Base-by-base conservation (phyloP, 1,140 invertebrate genomes). In the Drosophila pruinosa region DNA sequence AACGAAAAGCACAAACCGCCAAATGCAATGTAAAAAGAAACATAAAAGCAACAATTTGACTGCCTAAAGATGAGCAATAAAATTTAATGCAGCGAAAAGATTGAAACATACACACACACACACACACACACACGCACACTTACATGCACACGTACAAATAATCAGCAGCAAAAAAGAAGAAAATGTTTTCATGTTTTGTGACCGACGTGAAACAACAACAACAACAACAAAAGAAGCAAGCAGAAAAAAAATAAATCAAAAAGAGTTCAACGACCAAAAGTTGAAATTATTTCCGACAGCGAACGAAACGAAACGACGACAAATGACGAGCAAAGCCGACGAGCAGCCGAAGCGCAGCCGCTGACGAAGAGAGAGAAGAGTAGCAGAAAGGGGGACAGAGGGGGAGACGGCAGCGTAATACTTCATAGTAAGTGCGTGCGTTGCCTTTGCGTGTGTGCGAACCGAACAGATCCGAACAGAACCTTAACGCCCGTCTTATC, bases 261-360 rank as follows among this genome's bases (percentile, higher is more conserved):
- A 88, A 70, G 80, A 83, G 81, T 86, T 86, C 81, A 86, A 86
- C 78, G 81, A 86, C 81, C 81, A 86, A 86, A 88, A 88, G 82
- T 72, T 78, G 43, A 83, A 83, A 79, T 79, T 71, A 72, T 83
- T 76, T 85, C 76, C 80, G 80, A 79, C 80, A 48, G 47, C 48
- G 64, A 65, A 65, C 69, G 62, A 67, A n/a, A 26, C 17, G 28
- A 50, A 24, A 19, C 61, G 19, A 43, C 61, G 12, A 43, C 34
- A 41, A 24, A 28, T 10, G 26, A 52, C 41, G 56, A 48, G 21
- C 31, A 52, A 38, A 56, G 72, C 48, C 72, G 41, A 50, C 22
- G 10, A 41, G 56, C 45, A 56, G 72, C 48, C 72, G 41, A 50
- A 34, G 10, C 57, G 39, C 24, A 54, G 39, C 21, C 71, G 26